A percentile compares a stretch with the other conserved stretches of the same genome.
Conservation (phyloP, 2,888 invertebrate genomes). For the Drosophila kambysellisi region DNA sequence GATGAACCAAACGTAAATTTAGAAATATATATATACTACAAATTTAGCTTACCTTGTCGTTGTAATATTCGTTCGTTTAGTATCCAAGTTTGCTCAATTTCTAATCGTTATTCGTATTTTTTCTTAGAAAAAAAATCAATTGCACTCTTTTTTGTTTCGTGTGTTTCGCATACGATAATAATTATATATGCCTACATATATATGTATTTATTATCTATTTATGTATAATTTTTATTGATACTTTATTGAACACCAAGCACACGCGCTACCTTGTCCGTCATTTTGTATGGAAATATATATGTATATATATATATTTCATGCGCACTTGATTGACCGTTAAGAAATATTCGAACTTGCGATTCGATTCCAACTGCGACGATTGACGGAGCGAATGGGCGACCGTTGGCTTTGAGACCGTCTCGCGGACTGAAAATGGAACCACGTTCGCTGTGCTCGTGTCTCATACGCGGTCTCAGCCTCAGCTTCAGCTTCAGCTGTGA, state of each 20-base stretch:
- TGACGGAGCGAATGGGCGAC: conserved; percentile 48
- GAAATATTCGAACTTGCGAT: conserved; percentile 29
- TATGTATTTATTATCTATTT: conserved; percentile 35
- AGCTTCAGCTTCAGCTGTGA: not conserved
- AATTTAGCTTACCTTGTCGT: conserved; percentile 47
- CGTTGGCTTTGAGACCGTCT: conserved; percentile 69
- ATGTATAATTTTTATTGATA: conserved; percentile 16
- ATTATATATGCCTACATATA: conserved; percentile 32
- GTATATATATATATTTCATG: conserved; percentile 12
- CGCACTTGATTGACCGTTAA: conserved; percentile 44
- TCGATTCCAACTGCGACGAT: conserved; percentile 7
- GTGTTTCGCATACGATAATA: conserved; percentile 29
- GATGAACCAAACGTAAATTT: not conserved
- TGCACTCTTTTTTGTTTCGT: conserved; percentile 35
- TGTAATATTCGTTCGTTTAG: conserved; percentile 27
- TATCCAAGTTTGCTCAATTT: conserved; percentile 45
- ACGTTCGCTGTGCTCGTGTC: conserved; percentile 8
- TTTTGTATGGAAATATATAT: conserved; percentile 22
- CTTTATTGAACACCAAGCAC: conserved; percentile 48
- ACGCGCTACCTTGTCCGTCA: conserved; percentile 42
- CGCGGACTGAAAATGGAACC: conserved; percentile 62
- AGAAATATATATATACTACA: not conserved
- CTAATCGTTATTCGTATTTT: conserved; percentile 33
- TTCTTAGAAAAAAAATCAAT: conserved; percentile 27
- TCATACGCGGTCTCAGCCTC: conserved; percentile 8